phyloP scores from a whole-genome alignment of 2,797 vertebrate genomes.

The Aselliscus stoliczkanus region DNA sequence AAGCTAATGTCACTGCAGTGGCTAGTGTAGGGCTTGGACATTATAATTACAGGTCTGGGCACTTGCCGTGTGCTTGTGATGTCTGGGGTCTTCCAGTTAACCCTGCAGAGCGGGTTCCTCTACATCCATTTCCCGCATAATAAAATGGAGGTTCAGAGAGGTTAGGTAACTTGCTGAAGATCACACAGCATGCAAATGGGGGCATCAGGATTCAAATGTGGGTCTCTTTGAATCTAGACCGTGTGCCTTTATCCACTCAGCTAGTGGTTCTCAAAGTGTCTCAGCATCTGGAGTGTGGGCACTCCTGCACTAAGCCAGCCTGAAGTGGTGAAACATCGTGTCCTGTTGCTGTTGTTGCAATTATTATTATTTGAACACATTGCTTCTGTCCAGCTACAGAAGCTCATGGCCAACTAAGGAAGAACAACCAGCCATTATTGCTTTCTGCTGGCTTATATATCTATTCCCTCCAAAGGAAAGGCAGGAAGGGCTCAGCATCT shows the following conservation, averaged over 20 bases:
- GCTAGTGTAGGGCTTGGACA: fast-evolving
- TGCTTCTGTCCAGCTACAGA: not conserved
- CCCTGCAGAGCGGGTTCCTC: not conserved
- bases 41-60: not conserved
- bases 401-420: not conserved
- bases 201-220: not conserved
- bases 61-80: too few relatives aligned
- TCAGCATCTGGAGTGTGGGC: not conserved
- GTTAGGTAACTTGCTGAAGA: not conserved
- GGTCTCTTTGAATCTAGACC: not conserved
- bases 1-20: fast-evolving
- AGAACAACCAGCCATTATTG: fast-evolving
- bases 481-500: not conserved
- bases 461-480: not conserved
- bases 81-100: not conserved
- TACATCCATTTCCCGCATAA: not conserved
- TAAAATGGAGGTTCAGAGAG: constrained; percentile 29
- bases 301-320: not conserved
- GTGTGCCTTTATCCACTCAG: not conserved
- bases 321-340: fast-evolving
- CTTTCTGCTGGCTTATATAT: fast-evolving
- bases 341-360: too few relatives aligned
- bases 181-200: not conserved
- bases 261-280: not conserved
- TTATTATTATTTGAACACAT: too few relatives aligned